phyloP scores from a whole-genome alignment of 1,140 invertebrate species.

The roundworm (Caenorhabditis elegans) region DNA sequence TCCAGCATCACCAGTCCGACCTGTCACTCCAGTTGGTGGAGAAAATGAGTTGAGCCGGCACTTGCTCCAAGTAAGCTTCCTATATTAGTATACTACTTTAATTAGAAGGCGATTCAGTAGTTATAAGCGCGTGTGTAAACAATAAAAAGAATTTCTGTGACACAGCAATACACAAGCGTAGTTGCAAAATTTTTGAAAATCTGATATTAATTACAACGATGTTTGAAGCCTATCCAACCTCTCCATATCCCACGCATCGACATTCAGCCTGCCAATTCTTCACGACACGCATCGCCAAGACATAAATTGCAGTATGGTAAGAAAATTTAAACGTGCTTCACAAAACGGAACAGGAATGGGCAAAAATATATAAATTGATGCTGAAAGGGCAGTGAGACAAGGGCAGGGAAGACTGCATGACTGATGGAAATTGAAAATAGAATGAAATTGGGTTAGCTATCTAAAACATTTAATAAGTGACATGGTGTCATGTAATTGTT shows the following conservation, averaged over 20 bases:
- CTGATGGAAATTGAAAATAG: background rate
- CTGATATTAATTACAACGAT: background rate
- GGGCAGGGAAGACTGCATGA: background rate
- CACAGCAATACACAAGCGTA: background rate
- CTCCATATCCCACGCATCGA: slow-evolving; percentile 41
- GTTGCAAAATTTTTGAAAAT: background rate
- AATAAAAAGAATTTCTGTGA: background rate
- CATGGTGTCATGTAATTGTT: background rate
- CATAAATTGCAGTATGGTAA: slow-evolving; percentile 22
- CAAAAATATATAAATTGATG: background rate
- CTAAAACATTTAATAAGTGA: background rate
- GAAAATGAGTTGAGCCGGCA: background rate
- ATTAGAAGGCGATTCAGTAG: background rate
- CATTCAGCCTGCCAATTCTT: slow-evolving; percentile 27
- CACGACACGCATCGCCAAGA: slow-evolving; percentile 24
- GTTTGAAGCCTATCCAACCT: slow-evolving; percentile 37
- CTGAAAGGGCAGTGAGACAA: background rate
- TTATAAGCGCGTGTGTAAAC: background rate
- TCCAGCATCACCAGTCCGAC: slow-evolving; percentile 43
- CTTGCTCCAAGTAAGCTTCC: background rate
- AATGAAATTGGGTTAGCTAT: background rate
- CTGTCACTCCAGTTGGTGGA: slow-evolving; percentile 37
- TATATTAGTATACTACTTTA: background rate
- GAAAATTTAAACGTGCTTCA: background rate
- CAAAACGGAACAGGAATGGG: background rate